Conservation (phyloP, 2,888 invertebrate species). For the Euproctis similis region DNA sequence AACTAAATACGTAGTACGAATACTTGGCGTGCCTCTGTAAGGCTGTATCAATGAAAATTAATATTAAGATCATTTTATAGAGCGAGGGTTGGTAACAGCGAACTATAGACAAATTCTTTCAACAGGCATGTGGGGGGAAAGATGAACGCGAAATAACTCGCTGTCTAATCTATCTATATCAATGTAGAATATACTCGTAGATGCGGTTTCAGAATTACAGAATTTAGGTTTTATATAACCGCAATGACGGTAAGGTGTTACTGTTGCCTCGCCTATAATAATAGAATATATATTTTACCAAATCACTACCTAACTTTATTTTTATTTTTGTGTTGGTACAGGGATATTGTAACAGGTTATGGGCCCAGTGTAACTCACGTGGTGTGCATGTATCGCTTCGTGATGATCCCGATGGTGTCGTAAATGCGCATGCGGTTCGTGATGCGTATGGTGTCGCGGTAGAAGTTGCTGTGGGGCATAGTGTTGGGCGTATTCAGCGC, state of each 20-base stretch:
- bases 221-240: too few species aligned
- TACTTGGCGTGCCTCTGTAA: constrained; percentile 1
- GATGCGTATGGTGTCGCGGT: constrained; percentile 63
- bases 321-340: too few species aligned
- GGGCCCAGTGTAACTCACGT: constrained; percentile 50
- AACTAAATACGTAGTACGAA: constrained; percentile 2
- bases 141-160: constrained; percentile 13
- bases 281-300: too few species aligned
- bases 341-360: too few species aligned
- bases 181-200: too few species aligned
- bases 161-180: too few species aligned
- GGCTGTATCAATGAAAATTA: constrained; percentile 11
- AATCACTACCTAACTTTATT: too few species aligned
- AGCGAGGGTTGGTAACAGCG: constrained; percentile 20
- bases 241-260: too few species aligned
- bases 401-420: constrained; percentile 67
- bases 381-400: constrained; percentile 63
- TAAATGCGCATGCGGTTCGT: constrained; percentile 62
- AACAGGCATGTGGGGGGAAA: constrained; percentile 16
- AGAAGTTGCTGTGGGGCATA: constrained; percentile 67
- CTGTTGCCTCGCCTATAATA: too few species aligned
- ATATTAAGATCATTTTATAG: constrained; percentile 19
- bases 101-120: constrained; percentile 33
- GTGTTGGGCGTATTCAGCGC: constrained; percentile 62
- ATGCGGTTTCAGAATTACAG: too few species aligned